phyloP scores from a whole-genome alignment of 2,888 invertebrate genomes.

The Brenthis ino region DNA sequence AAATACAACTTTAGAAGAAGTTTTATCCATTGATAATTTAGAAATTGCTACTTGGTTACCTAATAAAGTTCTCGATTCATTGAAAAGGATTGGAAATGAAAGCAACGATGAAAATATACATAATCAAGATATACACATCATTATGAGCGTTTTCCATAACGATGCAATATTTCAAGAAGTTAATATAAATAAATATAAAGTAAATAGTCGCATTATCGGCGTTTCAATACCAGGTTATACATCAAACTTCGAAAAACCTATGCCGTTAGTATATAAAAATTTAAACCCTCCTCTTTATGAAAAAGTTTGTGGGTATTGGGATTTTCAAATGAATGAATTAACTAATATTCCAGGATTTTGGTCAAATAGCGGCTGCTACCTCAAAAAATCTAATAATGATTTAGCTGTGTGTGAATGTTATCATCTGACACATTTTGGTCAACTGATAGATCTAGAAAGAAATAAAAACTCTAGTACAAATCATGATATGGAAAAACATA shows the following conservation, averaged over 20 bases:
- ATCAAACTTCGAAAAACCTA: constrained; percentile 75
- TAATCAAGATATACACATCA: constrained; percentile 59
- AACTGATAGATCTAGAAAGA: constrained; percentile 66
- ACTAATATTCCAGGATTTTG: constrained; percentile 68
- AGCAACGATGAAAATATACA: constrained; percentile 35
- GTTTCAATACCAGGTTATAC: constrained; percentile 83
- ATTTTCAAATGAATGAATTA: constrained; percentile 60
- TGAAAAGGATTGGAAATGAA: constrained; percentile 54
- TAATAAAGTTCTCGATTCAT: constrained; percentile 57
- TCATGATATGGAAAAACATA: constrained; percentile 52
- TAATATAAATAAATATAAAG: constrained; percentile 47
- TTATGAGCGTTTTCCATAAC: constrained; percentile 79
- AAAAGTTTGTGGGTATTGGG: constrained; percentile 82
- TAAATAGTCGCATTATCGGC: constrained; percentile 81
- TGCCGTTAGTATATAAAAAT: constrained; percentile 78
- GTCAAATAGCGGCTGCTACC: constrained; percentile 81
- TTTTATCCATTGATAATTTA: constrained; percentile 71
- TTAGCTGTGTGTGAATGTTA: constrained; percentile 75
- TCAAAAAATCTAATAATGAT: constrained; percentile 51
- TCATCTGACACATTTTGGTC: constrained; percentile 84
- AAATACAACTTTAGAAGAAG: constrained; percentile 72
- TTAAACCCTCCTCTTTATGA: constrained; percentile 44
- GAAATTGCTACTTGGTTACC: constrained; percentile 82
- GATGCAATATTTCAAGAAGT: constrained; percentile 80
- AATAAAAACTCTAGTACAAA: constrained; percentile 40